Evolutionary conservation across 2,797 vertebrate species (phyloP), one percentile per base, ranked within the genome.

Genomic region (Pseudochirops cupreus): DNA sequence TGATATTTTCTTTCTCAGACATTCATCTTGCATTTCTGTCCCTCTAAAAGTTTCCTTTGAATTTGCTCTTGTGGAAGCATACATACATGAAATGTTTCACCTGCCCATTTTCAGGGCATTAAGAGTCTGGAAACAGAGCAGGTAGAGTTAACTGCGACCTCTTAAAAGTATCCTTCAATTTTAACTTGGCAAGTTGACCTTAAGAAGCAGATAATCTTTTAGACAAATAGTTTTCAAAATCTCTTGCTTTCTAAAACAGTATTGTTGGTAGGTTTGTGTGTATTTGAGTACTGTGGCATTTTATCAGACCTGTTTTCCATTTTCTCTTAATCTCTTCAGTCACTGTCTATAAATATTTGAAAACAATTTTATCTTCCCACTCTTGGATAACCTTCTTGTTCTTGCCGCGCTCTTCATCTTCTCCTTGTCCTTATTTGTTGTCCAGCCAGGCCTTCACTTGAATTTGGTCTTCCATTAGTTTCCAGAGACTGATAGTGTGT

Each of bases 131-230:
- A 95, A 67, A 57, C 91, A 67, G 18, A 56, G 3, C 91, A 93
- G 50, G 26, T 89, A 91, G 28, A 1, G 0, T 93, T 97, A 94
- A 87, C 28, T 52, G 7, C 94, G 93, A 95, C 93, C 94, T 96
- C 52, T 97, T 96, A 50, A 33, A 4, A 67, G 6, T 87, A 2
- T 5, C 89, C 92, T 97, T 98, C 29, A 50, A 4, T 97, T 97
- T 97, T 98, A 94, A 93, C 50, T 96, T 96, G 94, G 0, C 62
- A 92, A 97, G 46, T 93, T 98, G 56, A 96, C 67, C 26, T 97
- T 97, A 95, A 97, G 96, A 93, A 97, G 58, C 74, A 97, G 39
- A 89, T 94, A 93, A 90, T 97, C 95, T 94, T 96, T 96, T 96
- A 96, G 91, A 94, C 67, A 97, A 98, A 95, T 67, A 95, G 87